A percentile compares a stretch with the other conserved stretches of the same genome.
phyloP scores from a whole-genome alignment of 2,113 vertebrate genomes.

The Dermatemys mawii region DNA sequence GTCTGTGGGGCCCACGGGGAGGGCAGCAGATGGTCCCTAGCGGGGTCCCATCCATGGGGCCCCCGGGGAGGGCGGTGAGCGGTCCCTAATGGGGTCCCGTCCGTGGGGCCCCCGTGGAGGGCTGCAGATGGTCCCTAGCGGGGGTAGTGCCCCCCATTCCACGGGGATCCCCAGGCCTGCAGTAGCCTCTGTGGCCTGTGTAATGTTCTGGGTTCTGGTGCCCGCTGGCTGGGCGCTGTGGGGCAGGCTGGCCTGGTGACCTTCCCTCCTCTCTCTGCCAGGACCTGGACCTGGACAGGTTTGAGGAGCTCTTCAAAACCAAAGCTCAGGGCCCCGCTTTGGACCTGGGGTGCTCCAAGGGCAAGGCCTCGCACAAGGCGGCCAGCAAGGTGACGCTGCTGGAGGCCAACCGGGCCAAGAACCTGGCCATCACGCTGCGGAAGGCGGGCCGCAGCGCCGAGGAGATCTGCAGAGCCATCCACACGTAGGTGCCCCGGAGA shows the following conservation, averaged over 20 bases:
- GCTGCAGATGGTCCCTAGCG: too few relatives aligned
- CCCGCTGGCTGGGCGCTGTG: neutral
- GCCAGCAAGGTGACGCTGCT: slow-evolving; percentile 91
- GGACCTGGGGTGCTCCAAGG: slow-evolving; percentile 89
- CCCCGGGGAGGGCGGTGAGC: rapidly evolving
- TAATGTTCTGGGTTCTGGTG: neutral
- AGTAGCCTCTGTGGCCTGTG: too few relatives aligned
- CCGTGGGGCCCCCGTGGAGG: too few relatives aligned
- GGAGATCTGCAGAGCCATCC: slow-evolving; percentile 96
- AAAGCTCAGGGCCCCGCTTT: slow-evolving; percentile 93
- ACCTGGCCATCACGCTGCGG: slow-evolving; percentile 95
- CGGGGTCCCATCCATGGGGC: too few relatives aligned
- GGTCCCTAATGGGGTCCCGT: too few relatives aligned
- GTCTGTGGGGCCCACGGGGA: too few relatives aligned
- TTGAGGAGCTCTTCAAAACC: slow-evolving; percentile 98
- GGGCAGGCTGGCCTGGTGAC: neutral
- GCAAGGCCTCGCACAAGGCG: slow-evolving; percentile 88
- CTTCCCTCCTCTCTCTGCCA: slow-evolving; percentile 7
- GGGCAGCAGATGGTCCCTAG: too few relatives aligned
- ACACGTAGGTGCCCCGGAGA: slow-evolving; percentile 80
- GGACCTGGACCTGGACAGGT: slow-evolving; percentile 94
- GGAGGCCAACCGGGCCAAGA: slow-evolving; percentile 96
- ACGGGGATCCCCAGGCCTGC: neutral
- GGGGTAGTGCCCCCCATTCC: too few relatives aligned
- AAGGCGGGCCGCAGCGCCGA: slow-evolving; percentile 91